phyloP scores from a whole-genome alignment of 2,797 vertebrate genomes.

The Sebastes cheni region DNA sequence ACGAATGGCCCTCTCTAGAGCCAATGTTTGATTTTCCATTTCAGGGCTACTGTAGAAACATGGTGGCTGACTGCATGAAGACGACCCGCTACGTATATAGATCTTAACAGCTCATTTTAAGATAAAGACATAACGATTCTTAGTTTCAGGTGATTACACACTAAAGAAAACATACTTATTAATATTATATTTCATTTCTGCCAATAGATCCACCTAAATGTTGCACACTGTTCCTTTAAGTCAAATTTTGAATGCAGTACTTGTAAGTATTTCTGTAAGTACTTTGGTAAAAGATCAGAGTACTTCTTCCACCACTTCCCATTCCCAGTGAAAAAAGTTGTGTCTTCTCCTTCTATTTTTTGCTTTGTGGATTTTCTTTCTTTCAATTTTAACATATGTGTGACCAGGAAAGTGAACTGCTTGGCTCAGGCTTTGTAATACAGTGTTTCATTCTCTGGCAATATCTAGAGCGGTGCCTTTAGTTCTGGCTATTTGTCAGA shows the following conservation, averaged over 20 bases:
- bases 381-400: neutral
- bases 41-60: too few species aligned
- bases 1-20: too few species aligned
- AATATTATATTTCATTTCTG: too few species aligned
- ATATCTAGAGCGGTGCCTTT: conserved; percentile 8
- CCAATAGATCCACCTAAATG: too few species aligned
- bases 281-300: neutral
- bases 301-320: neutral
- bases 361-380: neutral
- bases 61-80: too few species aligned
- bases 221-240: neutral
- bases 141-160: too few species aligned
- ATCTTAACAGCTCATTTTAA: fast-evolving
- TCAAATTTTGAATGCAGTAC: neutral
- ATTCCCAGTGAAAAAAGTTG: neutral
- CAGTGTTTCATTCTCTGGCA: conserved; percentile 3
- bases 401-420: neutral
- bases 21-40: too few species aligned
- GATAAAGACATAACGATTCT: too few species aligned
- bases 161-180: too few species aligned
- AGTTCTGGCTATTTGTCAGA: conserved; percentile 32
- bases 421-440: conserved; percentile 9
- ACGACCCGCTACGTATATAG: too few species aligned
- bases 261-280: neutral
- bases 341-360: neutral